Conservation (phyloP, 1,140 invertebrate genomes). For the Marisa cornuarietis region DNA sequence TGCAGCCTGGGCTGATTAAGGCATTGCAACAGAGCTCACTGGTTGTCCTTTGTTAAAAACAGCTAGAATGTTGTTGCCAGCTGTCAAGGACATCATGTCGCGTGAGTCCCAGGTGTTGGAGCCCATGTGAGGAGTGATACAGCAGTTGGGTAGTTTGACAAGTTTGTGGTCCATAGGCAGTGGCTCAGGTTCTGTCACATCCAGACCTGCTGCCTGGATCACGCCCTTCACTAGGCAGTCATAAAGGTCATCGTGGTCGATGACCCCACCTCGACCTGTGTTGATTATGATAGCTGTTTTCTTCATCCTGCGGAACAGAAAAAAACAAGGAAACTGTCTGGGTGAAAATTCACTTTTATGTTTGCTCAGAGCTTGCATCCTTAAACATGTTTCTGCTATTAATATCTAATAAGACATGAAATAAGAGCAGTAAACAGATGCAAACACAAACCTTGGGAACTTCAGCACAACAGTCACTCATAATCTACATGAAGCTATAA, state of each 20-base stretch:
- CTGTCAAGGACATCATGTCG: slow-evolving; percentile 82
- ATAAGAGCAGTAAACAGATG: too few relatives aligned
- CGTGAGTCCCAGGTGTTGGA: slow-evolving; percentile 87
- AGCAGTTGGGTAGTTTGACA: slow-evolving; percentile 82
- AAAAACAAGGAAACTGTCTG: too few relatives aligned
- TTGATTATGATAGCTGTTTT: slow-evolving; percentile 61
- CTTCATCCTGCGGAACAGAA: slow-evolving; percentile 52
- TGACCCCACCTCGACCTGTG: slow-evolving; percentile 60
- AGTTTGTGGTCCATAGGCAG: slow-evolving; percentile 83
- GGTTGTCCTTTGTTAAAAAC: slow-evolving; percentile 75
- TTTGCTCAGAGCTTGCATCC: too few relatives aligned
- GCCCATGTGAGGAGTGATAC: slow-evolving; percentile 91
- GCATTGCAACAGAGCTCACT: slow-evolving; percentile 24
- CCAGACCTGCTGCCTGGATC: slow-evolving; percentile 88
- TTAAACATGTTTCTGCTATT: too few relatives aligned
- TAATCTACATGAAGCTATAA: too few relatives aligned
- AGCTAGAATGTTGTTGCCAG: slow-evolving; percentile 86
- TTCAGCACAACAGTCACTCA: too few relatives aligned
- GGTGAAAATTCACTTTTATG: too few relatives aligned
- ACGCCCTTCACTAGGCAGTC: slow-evolving; percentile 75
- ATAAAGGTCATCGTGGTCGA: slow-evolving; percentile 57
- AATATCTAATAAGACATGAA: too few relatives aligned
- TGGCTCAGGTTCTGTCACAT: slow-evolving; percentile 94
- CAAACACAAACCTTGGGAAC: too few relatives aligned
- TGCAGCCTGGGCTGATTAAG: neutral